phyloP scores from a whole-genome alignment of 2,888 invertebrate genomes.

The Copidosoma aretas region DNA sequence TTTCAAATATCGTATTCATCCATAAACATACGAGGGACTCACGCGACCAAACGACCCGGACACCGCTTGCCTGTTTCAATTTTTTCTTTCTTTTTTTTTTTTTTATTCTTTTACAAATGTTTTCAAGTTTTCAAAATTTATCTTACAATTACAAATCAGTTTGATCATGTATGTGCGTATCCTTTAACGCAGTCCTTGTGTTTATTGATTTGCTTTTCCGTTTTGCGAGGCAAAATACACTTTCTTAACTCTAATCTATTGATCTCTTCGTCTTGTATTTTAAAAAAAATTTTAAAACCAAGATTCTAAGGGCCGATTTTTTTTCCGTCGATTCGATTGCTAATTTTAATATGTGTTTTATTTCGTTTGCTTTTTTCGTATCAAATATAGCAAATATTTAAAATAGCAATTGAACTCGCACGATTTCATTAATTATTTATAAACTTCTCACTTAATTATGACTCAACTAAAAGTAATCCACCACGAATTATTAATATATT shows the following conservation, averaged over 20 bases:
- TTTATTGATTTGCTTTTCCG: slow-evolving; percentile 6
- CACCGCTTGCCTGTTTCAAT: slow-evolving; percentile 10
- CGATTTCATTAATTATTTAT: not conserved
- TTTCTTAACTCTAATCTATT: slow-evolving; percentile 2
- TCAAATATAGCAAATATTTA: slow-evolving; percentile 38
- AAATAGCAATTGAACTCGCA: slow-evolving; percentile 25
- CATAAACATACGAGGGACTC: slow-evolving; percentile 61
- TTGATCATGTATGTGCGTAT: slow-evolving; percentile 17
- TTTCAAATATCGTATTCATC: slow-evolving; percentile 62
- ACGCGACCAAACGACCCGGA: slow-evolving; percentile 34
- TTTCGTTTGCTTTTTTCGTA: slow-evolving; percentile 24
- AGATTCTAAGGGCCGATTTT: not conserved
- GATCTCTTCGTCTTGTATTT: slow-evolving; percentile 4
- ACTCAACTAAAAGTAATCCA: slow-evolving; percentile 20
- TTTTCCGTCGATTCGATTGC: slow-evolving; percentile 22
- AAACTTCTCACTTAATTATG: not conserved
- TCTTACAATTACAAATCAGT: slow-evolving; percentile 14
- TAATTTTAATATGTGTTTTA: slow-evolving; percentile 30
- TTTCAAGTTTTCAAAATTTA: not conserved
- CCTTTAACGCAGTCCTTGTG: slow-evolving; percentile 17
- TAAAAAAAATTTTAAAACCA: too few species aligned
- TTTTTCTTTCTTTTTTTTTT: not conserved
- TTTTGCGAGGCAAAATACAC: slow-evolving; percentile 16
- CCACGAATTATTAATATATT: slow-evolving; percentile 15
- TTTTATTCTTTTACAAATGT: not conserved